Conservation (phyloP, 2,888 invertebrate genomes). For the Iselma pallidipennis region DNA sequence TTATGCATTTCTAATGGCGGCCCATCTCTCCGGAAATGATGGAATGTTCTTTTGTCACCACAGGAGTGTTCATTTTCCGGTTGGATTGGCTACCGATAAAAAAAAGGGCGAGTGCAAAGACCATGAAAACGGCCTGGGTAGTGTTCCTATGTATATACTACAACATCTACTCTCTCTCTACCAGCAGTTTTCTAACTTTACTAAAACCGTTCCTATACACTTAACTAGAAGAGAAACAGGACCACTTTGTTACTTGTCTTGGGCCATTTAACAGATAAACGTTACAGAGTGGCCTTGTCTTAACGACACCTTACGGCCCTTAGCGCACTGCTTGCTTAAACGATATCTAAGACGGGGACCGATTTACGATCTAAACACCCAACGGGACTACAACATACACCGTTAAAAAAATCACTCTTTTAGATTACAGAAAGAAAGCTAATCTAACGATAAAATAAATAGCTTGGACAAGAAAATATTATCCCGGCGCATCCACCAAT, state of each 20-base stretch:
- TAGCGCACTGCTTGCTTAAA: constrained; percentile 31
- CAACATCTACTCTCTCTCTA: neutral
- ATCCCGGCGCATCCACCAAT: neutral
- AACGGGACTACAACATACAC: neutral
- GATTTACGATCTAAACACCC: constrained; percentile 16
- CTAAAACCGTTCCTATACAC: neutral
- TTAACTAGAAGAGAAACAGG: constrained; percentile 27
- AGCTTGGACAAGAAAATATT: neutral
- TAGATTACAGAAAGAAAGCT: neutral
- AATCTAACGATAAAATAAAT: neutral
- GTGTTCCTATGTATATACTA: no score
- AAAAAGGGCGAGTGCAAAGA: constrained; percentile 53
- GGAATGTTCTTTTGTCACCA: constrained; percentile 58
- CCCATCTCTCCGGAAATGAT: constrained; percentile 57
- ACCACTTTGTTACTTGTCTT: constrained; percentile 55
- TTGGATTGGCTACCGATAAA: constrained; percentile 57
- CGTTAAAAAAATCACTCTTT: neutral
- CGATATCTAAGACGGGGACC: constrained; percentile 24
- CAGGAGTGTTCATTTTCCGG: constrained; percentile 60
- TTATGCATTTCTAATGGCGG: constrained; percentile 56
- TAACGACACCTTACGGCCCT: constrained; percentile 54
- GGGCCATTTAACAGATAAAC: constrained; percentile 58
- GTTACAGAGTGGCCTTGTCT: constrained; percentile 53
- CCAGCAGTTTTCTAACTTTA: neutral
- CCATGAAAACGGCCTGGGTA: constrained; percentile 52